Percentiles rank a stretch among this genome's conserved stretches.
Conservation (phyloP, 2,113 vertebrate species). For the Indri indri region DNA sequence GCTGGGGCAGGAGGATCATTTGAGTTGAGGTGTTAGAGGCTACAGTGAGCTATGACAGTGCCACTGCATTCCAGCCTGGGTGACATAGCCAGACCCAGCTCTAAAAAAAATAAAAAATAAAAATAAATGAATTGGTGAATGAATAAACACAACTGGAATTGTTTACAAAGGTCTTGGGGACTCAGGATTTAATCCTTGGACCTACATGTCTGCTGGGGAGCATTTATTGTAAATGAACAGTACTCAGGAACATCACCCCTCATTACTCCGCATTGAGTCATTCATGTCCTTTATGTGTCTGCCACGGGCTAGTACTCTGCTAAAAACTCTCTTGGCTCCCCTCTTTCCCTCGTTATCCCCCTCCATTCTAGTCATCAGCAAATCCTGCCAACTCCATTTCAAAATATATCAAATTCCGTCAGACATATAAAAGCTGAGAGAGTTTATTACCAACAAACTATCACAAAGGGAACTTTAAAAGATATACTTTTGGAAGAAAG, state of each 20-base stretch:
- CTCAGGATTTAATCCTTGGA: neutral
- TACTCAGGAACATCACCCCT: no score
- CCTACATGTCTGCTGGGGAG: neutral
- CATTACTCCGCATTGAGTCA: neutral
- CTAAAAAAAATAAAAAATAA: neutral
- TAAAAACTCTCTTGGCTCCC: neutral
- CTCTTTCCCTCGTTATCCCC: neutral
- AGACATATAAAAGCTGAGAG: neutral
- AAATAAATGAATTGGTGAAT: neutral
- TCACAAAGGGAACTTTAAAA: constrained; percentile 11
- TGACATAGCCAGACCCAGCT: no score
- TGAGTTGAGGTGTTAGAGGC: no score
- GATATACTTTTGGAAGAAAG: neutral
- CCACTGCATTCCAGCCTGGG: no score
- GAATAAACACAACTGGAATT: neutral
- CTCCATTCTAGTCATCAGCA: neutral
- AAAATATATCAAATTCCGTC: neutral
- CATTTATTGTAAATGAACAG: neutral
- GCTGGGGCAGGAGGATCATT: no score
- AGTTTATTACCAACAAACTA: neutral
- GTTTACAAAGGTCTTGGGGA: neutral
- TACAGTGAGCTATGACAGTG: no score
- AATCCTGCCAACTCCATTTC: neutral
- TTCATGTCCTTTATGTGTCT: no score
- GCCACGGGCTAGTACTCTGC: neutral